Evolutionary conservation across 2,113 vertebrate species (phyloP).

Genomic region (Sminthopsis crassicaudata): DNA sequence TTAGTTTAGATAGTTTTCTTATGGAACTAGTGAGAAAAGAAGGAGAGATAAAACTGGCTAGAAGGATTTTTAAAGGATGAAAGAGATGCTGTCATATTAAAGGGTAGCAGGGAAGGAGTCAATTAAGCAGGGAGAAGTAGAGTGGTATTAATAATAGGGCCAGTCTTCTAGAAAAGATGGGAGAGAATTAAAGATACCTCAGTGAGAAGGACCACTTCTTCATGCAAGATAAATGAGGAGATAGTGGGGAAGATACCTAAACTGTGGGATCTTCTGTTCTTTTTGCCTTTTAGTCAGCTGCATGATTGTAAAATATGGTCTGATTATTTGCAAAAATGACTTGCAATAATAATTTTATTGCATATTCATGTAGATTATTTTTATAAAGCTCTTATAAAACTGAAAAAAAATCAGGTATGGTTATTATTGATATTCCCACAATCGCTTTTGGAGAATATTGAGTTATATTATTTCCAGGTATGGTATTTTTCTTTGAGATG

Average conservation of each 20-base stretch:
- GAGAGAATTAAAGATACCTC: background rate
- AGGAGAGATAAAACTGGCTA: background rate
- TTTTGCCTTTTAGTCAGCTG: background rate
- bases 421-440: background rate
- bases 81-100: background rate
- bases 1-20: background rate
- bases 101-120: background rate
- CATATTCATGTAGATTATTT: background rate
- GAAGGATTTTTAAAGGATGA: background rate
- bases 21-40: background rate
- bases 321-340: background rate
- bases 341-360: background rate
- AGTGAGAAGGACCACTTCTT: background rate
- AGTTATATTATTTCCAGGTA: background rate
- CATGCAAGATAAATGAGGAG: background rate
- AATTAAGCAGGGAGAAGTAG: background rate
- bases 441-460: background rate
- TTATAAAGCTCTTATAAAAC: background rate
- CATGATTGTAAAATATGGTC: background rate
- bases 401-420: background rate
- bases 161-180: background rate
- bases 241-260: background rate
- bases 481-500: background rate
- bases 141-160: background rate
- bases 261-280: background rate